phyloP scores from a whole-genome alignment of 2,888 invertebrate species.

The Amiota communis region DNA sequence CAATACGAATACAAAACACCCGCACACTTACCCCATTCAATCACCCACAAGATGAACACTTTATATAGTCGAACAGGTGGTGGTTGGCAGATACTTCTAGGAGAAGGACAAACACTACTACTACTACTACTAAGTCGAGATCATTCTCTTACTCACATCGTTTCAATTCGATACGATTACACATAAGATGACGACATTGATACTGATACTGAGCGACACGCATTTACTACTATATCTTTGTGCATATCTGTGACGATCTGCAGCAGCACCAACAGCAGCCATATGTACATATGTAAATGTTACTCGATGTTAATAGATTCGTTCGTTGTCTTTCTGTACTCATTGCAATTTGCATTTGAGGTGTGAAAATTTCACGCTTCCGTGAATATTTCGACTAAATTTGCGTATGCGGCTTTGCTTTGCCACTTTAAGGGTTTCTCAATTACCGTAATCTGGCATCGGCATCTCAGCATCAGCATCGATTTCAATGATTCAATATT shows the following conservation, averaged over 20 bases:
- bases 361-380: constrained; percentile 66
- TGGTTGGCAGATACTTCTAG: background rate
- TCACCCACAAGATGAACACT: background rate
- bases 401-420: constrained; percentile 45
- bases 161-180: background rate
- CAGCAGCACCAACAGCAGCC: too few relatives aligned
- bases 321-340: constrained; percentile 42
- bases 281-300: background rate
- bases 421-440: constrained; percentile 59
- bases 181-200: constrained; percentile 9
- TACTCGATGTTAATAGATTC: constrained; percentile 56
- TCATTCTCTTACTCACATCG: background rate
- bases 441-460: constrained; percentile 58
- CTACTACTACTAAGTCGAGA: too few relatives aligned
- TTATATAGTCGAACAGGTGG: background rate
- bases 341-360: constrained; percentile 57
- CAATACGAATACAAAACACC: constrained; percentile 46
- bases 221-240: constrained; percentile 43
- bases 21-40: background rate
- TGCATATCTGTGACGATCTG: constrained; percentile 18
- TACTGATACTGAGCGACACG: constrained; percentile 42
- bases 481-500: background rate
- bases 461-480: background rate
- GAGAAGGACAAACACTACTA: too few relatives aligned
- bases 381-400: constrained; percentile 64